Conservation (phyloP, 1,140 invertebrate genomes). For the Gonatopus flavifemur region DNA sequence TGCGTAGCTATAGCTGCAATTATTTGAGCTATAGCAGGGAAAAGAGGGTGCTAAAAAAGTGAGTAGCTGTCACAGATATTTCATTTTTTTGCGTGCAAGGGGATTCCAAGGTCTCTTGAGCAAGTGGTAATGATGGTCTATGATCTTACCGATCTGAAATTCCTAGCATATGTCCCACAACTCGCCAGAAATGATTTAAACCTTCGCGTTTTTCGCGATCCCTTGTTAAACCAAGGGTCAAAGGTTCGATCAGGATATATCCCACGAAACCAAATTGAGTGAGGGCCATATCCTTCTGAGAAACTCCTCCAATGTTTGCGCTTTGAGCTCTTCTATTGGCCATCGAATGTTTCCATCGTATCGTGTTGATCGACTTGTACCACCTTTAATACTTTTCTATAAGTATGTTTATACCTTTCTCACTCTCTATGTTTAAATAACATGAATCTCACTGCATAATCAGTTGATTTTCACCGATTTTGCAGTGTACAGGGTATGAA, state of each 20-base stretch:
- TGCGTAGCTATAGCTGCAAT: too few relatives aligned
- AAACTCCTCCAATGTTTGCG: slow-evolving; percentile 46
- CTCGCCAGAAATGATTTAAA: slow-evolving; percentile 78
- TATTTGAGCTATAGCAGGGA: too few relatives aligned
- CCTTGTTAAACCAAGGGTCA: slow-evolving; percentile 62
- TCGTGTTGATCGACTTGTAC: slow-evolving; percentile 62
- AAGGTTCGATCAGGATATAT: slow-evolving; percentile 63
- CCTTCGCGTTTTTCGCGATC: slow-evolving; percentile 61
- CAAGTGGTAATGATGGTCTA: too few relatives aligned
- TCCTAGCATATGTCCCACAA: slow-evolving; percentile 75
- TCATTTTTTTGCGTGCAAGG: too few relatives aligned
- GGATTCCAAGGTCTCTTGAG: too few relatives aligned
- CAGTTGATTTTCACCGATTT: too few relatives aligned
- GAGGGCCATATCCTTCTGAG: slow-evolving; percentile 76
- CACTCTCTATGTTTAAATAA: too few relatives aligned
- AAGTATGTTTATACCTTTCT: background rate
- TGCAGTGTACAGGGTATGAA: too few relatives aligned
- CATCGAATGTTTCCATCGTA: slow-evolving; percentile 64
- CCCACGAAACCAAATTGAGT: slow-evolving; percentile 85
- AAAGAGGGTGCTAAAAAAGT: too few relatives aligned
- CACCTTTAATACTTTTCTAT: slow-evolving; percentile 19
- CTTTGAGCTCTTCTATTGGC: slow-evolving; percentile 48
- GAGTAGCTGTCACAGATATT: too few relatives aligned
- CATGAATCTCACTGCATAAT: too few relatives aligned
- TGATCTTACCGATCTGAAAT: slow-evolving; percentile 69